These are phyloP conservation scores for Arrhamphus sclerolepis DNA, from an alignment of 2,797 vertebrate species.

Conservation along the genomic window DNA sequence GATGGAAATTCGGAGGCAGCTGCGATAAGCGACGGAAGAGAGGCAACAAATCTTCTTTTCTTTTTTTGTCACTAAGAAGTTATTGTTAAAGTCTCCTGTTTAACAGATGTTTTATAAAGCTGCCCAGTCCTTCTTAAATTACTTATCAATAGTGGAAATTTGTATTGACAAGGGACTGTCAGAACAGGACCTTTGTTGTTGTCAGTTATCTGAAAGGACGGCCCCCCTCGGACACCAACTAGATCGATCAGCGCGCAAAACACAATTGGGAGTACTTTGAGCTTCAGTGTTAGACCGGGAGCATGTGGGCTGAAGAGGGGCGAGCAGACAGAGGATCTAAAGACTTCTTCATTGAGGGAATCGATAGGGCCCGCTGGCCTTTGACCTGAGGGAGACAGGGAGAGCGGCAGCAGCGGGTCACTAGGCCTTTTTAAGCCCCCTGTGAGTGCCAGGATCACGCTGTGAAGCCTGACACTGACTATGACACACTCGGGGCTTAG, in stretches of 20 bases:
- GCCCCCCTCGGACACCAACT: conserved; percentile 64
- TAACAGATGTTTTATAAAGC: conserved; percentile 82
- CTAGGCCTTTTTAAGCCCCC: conserved; percentile 72
- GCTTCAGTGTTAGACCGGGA: conserved; percentile 52
- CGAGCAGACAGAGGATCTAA: conserved; percentile 63
- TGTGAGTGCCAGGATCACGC: conserved; percentile 71
- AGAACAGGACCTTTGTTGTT: conserved; percentile 82
- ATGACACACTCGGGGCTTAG: conserved; percentile 72
- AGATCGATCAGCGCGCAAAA: conserved; percentile 74
- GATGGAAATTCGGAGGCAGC: conserved; percentile 30
- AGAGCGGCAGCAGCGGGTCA: conserved; percentile 68
- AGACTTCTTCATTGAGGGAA: conserved; percentile 70
- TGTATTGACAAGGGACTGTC: conserved; percentile 86
- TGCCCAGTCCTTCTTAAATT: conserved; percentile 74
- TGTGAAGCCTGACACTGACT: conserved; percentile 75
- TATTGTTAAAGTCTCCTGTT: conserved; percentile 78
- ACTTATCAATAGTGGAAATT: conserved; percentile 86
- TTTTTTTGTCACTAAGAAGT: conserved; percentile 44
- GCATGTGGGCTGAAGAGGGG: conserved; percentile 60
- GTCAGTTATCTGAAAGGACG: conserved; percentile 80
- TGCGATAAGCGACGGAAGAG: conserved; percentile 21
- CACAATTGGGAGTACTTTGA: conserved; percentile 73
- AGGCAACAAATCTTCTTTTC: conserved; percentile 34
- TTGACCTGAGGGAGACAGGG: conserved; percentile 77
- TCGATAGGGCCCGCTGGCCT: conserved; percentile 80